Percentiles rank a stretch among this genome's conserved stretches.
Conservation (phyloP, 2,113 vertebrate species). For the Mobula hypostoma region DNA sequence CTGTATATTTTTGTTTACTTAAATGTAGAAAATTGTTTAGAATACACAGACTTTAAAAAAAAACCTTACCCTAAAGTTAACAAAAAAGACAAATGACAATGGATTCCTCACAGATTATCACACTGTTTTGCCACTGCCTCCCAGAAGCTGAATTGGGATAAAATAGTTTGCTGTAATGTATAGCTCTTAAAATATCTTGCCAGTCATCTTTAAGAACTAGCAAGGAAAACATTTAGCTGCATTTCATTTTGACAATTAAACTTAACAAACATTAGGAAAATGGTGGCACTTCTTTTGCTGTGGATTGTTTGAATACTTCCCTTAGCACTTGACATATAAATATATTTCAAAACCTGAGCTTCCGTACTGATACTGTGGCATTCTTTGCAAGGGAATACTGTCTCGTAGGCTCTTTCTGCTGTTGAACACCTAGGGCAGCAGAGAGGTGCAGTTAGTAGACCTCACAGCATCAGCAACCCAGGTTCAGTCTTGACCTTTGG, state of each 20-base stretch:
- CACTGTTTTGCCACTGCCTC: background rate
- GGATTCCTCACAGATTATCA: background rate
- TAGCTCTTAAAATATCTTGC: background rate
- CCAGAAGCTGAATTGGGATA: background rate
- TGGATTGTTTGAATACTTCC: background rate
- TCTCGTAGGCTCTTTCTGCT: background rate
- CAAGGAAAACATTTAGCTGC: background rate
- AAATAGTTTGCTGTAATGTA: background rate
- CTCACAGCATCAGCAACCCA: no score
- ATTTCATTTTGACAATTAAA: background rate
- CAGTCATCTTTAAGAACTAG: background rate
- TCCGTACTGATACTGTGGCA: no score
- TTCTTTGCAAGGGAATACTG: no score
- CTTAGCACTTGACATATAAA: background rate
- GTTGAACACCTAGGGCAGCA: no score
- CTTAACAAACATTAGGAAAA: background rate
- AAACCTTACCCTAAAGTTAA: slow-evolving; percentile 9
- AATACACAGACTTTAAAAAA: background rate
- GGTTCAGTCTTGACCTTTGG: no score
- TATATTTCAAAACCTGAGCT: background rate
- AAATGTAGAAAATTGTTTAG: background rate
- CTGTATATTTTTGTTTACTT: background rate
- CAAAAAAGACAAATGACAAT: background rate
- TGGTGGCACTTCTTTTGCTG: background rate
- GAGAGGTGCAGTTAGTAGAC: no score